Evolutionary conservation across 2,797 vertebrate species (phyloP).

Genomic region (Neoniphon sammara): DNA sequence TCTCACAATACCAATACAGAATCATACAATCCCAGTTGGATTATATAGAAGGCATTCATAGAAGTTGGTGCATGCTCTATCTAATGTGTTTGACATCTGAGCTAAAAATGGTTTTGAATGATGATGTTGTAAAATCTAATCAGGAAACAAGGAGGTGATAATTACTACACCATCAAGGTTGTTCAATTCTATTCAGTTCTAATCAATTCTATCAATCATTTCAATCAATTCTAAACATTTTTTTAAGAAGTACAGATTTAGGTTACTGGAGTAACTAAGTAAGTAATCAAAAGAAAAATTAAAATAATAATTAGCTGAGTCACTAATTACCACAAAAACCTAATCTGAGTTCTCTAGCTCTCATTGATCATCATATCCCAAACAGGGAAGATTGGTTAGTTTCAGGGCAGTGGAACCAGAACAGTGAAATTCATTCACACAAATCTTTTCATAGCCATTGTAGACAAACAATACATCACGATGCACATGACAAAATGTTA

Average conservation of each 20-base stretch:
- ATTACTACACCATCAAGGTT: no score
- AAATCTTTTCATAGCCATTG: slow-evolving; percentile 16
- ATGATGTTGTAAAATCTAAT: no score
- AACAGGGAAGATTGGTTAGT: slow-evolving; percentile 37
- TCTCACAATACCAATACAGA: background rate
- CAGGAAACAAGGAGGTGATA: no score
- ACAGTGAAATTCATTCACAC: slow-evolving; percentile 46
- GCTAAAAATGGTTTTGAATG: no score
- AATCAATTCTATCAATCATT: no score
- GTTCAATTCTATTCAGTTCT: no score
- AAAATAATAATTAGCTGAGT: background rate
- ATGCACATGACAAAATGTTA: slow-evolving; percentile 48
- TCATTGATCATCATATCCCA: slow-evolving; percentile 13
- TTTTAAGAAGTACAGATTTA: no score
- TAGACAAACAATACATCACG: slow-evolving; percentile 43
- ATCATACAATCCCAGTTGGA: background rate
- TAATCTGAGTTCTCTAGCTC: background rate
- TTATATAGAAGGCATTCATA: background rate
- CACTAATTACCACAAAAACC: background rate
- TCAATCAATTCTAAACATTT: no score
- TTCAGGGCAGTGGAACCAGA: slow-evolving; percentile 16
- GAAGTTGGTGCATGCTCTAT: no score
- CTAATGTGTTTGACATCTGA: no score
- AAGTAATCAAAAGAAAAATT: background rate
- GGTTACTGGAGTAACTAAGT: no score